Base-by-base conservation (phyloP, 2,113 vertebrate genomes). In the Gallinago media region DNA sequence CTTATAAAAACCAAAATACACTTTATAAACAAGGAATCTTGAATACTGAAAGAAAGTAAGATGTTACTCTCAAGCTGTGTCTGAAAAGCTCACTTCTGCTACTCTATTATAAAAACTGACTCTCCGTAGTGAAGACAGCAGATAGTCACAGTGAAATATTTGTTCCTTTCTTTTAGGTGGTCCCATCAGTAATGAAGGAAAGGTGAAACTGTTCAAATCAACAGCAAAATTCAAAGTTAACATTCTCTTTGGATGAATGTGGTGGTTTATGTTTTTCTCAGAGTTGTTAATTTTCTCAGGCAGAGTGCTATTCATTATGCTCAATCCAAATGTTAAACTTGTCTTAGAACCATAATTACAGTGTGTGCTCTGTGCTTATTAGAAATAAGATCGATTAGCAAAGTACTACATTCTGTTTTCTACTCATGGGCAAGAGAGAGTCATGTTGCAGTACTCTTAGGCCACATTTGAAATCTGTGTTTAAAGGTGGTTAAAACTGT, bases 261-360 rank as follows among this genome's bases (percentile, higher is more conserved):
- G 75, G 66, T 50, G 44, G 42, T 90, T 96, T 47, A 54, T 32
- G 17, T 62, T 90, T 93, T 94, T 71, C 65, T 79, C 14, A 15
- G 47, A 55, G 83, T 44, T 82, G 40, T 88, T 95, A 34, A 73
- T 85, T 92, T 95, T 94, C 38, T 93, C 63, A 40, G 85, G 68
- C 73, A 52, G 61, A 59, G 25, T 66, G n/a, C 47, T 71, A 52
- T 63, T 96, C 32, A 27, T 89, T 87, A 89, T 63, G 32, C 23
- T 84, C 47, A 47, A 74, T 81, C 56, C 84, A 85, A 91, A 91
- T 71, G 61, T 84, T 91, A 95, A 96, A 67, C 40, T 79, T 85
- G 54, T 76, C 36, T 94, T 93, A 83, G 68, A 88, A 66, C 83
- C 42, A 9, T 91, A 80, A 83, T 93, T 81, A 81, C 13, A 21